A percentile compares a stretch with the other conserved stretches of the same genome.
These are phyloP conservation scores for Eidolon helvum DNA, from an alignment of 2,113 vertebrate species.

Conservation along the genomic window DNA sequence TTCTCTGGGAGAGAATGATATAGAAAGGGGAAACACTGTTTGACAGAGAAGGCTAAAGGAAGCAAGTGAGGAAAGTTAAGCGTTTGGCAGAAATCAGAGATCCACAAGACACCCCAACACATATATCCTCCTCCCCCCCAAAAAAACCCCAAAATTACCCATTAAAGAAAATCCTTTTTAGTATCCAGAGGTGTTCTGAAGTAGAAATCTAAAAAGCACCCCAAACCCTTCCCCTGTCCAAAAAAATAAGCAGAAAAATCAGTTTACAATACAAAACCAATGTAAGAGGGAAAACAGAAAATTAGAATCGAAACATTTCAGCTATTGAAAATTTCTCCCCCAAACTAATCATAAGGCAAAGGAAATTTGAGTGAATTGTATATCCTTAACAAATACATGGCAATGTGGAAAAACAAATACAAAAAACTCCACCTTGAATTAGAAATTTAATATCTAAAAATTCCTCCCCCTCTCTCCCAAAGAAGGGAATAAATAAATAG, in stretches of 20 bases:
- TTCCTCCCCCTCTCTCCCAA: neutral
- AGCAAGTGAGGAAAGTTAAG: neutral
- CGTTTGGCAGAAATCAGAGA: neutral
- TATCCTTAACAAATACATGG: neutral
- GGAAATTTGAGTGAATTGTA: neutral
- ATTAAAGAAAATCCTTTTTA: neutral
- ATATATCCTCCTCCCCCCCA: neutral
- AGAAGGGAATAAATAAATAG: neutral
- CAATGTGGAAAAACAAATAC: neutral
- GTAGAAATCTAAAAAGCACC: neutral
- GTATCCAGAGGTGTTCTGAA: neutral
- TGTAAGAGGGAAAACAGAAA: neutral
- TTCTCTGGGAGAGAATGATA: neutral
- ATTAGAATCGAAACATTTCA: neutral
- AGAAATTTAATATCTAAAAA: conserved; percentile 7
- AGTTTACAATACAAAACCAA: neutral
- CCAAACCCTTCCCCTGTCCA: neutral
- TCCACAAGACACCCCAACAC: neutral
- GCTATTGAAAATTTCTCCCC: neutral
- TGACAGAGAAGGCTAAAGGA: neutral
- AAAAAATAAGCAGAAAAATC: neutral
- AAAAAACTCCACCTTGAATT: neutral
- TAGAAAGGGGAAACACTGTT: neutral
- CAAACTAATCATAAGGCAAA: neutral
- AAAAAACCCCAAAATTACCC: neutral